Conservation (phyloP, 2,797 vertebrate species). For the Eutrigla gurnardus region DNA sequence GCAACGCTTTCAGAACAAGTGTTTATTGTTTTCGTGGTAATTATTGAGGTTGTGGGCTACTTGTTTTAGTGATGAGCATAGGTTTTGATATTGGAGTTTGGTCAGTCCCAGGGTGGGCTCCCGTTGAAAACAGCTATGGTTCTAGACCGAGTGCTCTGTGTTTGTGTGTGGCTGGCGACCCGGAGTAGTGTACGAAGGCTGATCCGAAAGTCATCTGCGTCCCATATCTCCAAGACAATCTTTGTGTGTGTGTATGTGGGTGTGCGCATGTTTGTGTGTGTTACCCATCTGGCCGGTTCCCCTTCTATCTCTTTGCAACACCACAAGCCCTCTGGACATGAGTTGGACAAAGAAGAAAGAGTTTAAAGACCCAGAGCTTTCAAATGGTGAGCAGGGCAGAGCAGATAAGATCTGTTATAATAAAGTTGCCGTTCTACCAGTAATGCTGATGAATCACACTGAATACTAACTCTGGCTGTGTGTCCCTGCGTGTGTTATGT, state of each 20-base stretch:
- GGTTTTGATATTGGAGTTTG: not conserved
- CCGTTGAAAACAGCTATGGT: constrained; percentile 7
- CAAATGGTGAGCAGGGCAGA: constrained; percentile 61
- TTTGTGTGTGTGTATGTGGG: constrained; percentile 36
- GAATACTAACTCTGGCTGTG: constrained; percentile 49
- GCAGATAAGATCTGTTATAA: constrained; percentile 75
- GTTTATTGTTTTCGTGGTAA: not conserved
- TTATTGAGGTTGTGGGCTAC: not conserved
- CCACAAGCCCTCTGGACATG: constrained; percentile 67
- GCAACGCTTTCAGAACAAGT: not conserved
- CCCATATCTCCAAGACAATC: constrained; percentile 60
- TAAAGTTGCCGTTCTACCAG: constrained; percentile 74
- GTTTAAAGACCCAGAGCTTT: constrained; percentile 54
- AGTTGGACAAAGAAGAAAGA: constrained; percentile 69
- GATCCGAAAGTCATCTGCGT: constrained; percentile 56
- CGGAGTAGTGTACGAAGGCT: constrained; percentile 22
- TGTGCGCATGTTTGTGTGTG: constrained; percentile 38
- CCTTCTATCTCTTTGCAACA: constrained; percentile 59
- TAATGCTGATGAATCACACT: constrained; percentile 75
- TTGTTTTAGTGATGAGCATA: not conserved
- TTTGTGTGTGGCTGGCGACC: constrained; percentile 29
- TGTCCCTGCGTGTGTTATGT: constrained; percentile 29
- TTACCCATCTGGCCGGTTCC: constrained; percentile 62
- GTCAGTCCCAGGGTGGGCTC: not conserved
- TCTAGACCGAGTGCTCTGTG: constrained; percentile 1